A percentile compares a stretch with the other conserved stretches of the same genome.
Conservation (phyloP, 2,797 vertebrate genomes). For the Bovichtus variegatus region DNA sequence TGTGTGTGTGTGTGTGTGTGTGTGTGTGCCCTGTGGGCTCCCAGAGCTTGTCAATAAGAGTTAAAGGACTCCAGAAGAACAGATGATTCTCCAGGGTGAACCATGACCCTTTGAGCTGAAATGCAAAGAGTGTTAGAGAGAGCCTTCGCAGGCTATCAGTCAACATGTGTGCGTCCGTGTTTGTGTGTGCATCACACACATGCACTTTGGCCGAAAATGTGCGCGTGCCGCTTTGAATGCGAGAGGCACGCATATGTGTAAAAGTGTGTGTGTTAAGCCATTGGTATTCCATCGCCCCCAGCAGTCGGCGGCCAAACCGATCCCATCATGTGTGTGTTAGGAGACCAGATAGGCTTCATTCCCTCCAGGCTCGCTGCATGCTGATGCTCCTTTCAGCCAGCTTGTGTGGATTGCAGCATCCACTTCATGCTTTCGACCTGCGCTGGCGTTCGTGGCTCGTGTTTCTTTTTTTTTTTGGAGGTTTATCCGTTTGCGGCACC, state of each 20-base stretch:
- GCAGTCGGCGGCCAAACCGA: slow-evolving; percentile 71
- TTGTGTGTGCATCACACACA: slow-evolving; percentile 43
- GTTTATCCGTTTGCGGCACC: slow-evolving; percentile 18
- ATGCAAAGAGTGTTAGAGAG: slow-evolving; percentile 61
- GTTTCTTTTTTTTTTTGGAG: slow-evolving; percentile 32
- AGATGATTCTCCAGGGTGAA: slow-evolving; percentile 63
- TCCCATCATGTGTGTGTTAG: slow-evolving; percentile 79
- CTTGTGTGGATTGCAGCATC: slow-evolving; percentile 40
- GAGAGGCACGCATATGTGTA: slow-evolving; percentile 44
- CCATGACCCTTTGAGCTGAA: slow-evolving; percentile 64
- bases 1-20: slow-evolving; percentile 1
- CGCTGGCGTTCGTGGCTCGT: background rate
- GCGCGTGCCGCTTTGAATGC: slow-evolving; percentile 33
- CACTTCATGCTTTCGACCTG: slow-evolving; percentile 26
- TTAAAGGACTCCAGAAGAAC: slow-evolving; percentile 64
- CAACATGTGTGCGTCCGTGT: slow-evolving; percentile 42
- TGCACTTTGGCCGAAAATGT: slow-evolving; percentile 48
- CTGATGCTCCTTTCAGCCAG: slow-evolving; percentile 67
- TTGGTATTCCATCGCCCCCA: slow-evolving; percentile 71
- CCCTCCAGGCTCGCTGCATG: slow-evolving; percentile 58
- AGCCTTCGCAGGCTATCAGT: slow-evolving; percentile 74
- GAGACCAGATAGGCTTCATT: slow-evolving; percentile 57
- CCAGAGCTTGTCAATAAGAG: slow-evolving; percentile 67
- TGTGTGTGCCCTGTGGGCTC: slow-evolving; percentile 36
- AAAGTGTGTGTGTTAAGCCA: slow-evolving; percentile 49